These are phyloP conservation scores for Sycobia sp. DNA, from an alignment of 1,140 invertebrate species.

Conservation along the genomic window DNA sequence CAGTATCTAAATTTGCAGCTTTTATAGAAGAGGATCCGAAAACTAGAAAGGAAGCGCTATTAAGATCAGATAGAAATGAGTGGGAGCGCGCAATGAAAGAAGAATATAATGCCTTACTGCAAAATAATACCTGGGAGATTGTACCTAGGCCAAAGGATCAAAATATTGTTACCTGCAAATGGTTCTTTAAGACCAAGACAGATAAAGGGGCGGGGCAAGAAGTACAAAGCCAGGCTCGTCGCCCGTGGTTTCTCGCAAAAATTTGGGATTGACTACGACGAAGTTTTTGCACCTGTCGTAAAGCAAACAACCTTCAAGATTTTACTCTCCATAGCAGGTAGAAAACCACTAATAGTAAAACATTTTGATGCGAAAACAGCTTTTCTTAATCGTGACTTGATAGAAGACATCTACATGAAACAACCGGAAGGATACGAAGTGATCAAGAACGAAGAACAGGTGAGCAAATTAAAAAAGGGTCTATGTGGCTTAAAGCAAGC, in stretches of 20 bases:
- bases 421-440: constrained; percentile 51
- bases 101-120: constrained; percentile 11
- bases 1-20: background rate
- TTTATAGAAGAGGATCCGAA: background rate
- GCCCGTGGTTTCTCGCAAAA: constrained; percentile 37
- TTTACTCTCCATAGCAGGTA: constrained; percentile 15
- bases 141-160: background rate
- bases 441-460: constrained; percentile 31
- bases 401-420: constrained; percentile 52
- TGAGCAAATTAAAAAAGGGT: constrained; percentile 47
- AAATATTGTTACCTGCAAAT: constrained; percentile 40
- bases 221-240: constrained; percentile 44
- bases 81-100: constrained; percentile 8
- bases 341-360: constrained; percentile 34
- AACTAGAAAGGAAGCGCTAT: background rate
- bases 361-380: constrained; percentile 54
- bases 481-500: constrained; percentile 58
- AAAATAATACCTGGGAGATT: constrained; percentile 28
- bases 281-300: constrained; percentile 9
- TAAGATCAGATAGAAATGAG: background rate
- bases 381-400: constrained; percentile 50
- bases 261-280: background rate
- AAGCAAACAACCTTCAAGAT: background rate
- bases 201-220: constrained; percentile 27
- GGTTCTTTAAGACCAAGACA: constrained; percentile 47